These are phyloP conservation scores for Entomobrya multifasciata DNA, from an alignment of 2,888 invertebrate genomes.

Conservation along the genomic window DNA sequence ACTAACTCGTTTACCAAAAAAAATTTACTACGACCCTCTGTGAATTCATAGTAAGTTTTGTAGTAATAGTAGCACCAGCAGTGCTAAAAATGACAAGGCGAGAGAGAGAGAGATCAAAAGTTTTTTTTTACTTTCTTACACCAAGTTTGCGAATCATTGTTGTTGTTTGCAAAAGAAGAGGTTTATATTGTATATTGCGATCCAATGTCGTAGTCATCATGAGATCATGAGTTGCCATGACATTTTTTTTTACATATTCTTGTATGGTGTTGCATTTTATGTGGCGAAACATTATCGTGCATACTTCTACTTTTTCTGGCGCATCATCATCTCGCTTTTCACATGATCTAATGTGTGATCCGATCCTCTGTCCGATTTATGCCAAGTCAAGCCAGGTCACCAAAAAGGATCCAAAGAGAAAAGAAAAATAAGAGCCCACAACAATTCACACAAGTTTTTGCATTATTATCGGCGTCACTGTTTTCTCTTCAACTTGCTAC, in stretches of 20 bases:
- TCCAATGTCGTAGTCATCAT: neutral
- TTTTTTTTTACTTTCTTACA: slow-evolving; percentile 31
- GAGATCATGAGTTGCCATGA: slow-evolving; percentile 38
- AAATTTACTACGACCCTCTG: slow-evolving; percentile 39
- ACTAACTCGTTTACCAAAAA: slow-evolving; percentile 67
- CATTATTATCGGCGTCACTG: slow-evolving; percentile 2
- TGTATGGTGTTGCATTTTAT: slow-evolving; percentile 21
- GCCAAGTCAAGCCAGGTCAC: slow-evolving; percentile 68
- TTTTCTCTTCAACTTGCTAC: slow-evolving; percentile 1
- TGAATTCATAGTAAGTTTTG: slow-evolving; percentile 42
- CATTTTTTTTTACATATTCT: neutral
- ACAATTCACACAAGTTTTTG: neutral
- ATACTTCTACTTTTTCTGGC: neutral
- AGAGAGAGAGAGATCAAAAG: slow-evolving; percentile 7
- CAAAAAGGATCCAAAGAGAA: slow-evolving; percentile 39
- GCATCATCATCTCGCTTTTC: slow-evolving; percentile 20
- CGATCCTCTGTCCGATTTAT: slow-evolving; percentile 51
- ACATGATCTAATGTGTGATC: slow-evolving; percentile 25
- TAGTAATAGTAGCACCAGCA: slow-evolving; percentile 10
- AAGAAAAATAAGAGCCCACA: slow-evolving; percentile 4
- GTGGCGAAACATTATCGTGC: slow-evolving; percentile 27
- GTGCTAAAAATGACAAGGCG: slow-evolving; percentile 38
- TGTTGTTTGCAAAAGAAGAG: slow-evolving; percentile 23
- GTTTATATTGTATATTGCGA: neutral
- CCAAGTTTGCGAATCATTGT: slow-evolving; percentile 20